A percentile compares a stretch with the other conserved stretches of the same genome.
Conservation (phyloP, 30 jellyfish, hydroid and myxozoan genomes). For the Catostylus mosaicus region DNA sequence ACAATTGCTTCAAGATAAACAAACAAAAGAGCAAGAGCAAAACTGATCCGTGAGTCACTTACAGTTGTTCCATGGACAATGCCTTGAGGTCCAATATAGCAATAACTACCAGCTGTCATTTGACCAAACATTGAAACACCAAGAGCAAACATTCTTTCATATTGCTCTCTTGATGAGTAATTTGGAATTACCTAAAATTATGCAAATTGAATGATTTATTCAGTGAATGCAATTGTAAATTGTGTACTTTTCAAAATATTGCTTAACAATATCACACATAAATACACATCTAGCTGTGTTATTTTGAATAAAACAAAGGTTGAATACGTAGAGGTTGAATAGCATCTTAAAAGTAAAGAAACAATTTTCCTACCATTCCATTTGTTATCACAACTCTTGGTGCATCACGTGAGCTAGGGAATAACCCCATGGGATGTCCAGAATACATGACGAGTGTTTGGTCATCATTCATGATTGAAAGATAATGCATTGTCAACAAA, state of each 20-base stretch:
- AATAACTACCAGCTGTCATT: conserved; percentile 99
- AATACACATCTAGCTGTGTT: too few species aligned
- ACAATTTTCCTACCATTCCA: too few species aligned
- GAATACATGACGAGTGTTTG: conserved; percentile 93
- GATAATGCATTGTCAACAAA: conserved; percentile 82
- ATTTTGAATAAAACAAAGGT: too few species aligned
- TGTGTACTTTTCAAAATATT: too few species aligned
- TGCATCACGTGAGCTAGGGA: conserved; percentile 88
- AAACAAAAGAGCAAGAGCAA: background rate
- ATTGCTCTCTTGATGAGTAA: conserved; percentile 81
- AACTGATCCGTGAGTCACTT: conserved; percentile 18
- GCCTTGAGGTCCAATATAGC: conserved; percentile 99
- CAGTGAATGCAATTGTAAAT: too few species aligned
- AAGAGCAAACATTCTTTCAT: conserved; percentile 92
- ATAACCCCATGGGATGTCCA: conserved; percentile 97
- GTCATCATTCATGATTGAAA: conserved; percentile 86
- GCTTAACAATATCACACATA: too few species aligned
- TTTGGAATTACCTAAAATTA: conserved; percentile 95
- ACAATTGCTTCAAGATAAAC: background rate
- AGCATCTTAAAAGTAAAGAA: too few species aligned
- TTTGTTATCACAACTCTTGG: conserved; percentile 95
- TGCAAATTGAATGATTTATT: too few species aligned
- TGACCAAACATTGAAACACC: conserved; percentile 99
- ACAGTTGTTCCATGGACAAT: conserved; percentile 99
- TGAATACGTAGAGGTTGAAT: too few species aligned